Evolutionary conservation across 30 jellyfish, hydroid and myxozoan genomes (phyloP), one percentile per base, ranked within the genome.

Genomic region (Clytia hemisphaerica): DNA sequence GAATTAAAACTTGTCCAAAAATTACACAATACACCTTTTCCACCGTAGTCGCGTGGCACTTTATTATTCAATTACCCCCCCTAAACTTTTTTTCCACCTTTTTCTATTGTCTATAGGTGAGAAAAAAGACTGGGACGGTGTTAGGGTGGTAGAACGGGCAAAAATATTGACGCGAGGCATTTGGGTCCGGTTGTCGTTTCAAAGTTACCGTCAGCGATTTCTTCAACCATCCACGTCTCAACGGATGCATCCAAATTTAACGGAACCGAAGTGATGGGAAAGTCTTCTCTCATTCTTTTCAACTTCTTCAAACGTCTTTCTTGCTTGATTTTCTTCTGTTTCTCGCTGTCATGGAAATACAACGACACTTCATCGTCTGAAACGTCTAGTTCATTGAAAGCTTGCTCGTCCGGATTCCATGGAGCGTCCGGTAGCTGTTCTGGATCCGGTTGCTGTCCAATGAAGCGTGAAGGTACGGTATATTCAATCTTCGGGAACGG

Each of bases 381-480:
- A 36, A 57, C 84, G 16, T 64, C 83, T 26, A 63, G 78, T 26
- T 61, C 72, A 64, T 9, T 16, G 37, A 6, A 16, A 9, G 51
- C 45, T 12, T 91, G 79, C 31, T 92, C 51, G 2, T 80, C 93
- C 18, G 93, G 86, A 0, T 51, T 57, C 96, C 96, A 86, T 15
- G 96, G 94, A 21, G 94, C 84, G 50, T 86, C 96, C 32, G 96
- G 87, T n/a, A 78, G 79, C 16, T 61, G 37, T 10, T 83, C 92
- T n/a, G n/a, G n/a, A n/a, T n/a, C n/a, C 5, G 92, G 92, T 49
- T 62, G 92, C 47, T 83, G 73, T 2, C 96, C 96, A 60, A 86
- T 71, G 27, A 73, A 61, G 3, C 94, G 96, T 47, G 94, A 78
- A 9, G 96, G 96, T 32, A 86, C 54, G 9, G 93, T 86, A 66